Conservation (phyloP, 2,113 vertebrate species). For the Chloropsis cyanopogon region DNA sequence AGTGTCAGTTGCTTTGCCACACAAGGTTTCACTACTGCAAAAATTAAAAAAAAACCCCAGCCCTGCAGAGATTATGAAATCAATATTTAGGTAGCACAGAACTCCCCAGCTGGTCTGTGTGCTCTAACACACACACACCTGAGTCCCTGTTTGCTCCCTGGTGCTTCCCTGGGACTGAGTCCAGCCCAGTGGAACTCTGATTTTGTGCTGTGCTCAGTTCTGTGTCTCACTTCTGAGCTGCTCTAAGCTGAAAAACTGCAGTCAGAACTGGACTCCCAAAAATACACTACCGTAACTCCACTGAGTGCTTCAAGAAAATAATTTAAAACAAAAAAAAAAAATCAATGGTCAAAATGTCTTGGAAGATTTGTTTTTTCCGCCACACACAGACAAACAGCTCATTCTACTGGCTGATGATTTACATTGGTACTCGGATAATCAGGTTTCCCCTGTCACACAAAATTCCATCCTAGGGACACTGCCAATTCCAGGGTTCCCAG, state of each 20-base stretch:
- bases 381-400: background rate
- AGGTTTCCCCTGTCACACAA: background rate
- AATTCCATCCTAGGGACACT: background rate
- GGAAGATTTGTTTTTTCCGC: background rate
- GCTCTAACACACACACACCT: background rate
- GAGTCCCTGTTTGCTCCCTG: background rate
- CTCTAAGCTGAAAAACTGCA: background rate
- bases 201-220: background rate
- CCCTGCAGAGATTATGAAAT: background rate
- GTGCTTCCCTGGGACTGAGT: background rate
- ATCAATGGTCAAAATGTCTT: background rate
- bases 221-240: background rate
- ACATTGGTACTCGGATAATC: background rate
- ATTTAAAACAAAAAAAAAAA: background rate
- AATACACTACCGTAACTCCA: background rate
- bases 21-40: background rate
- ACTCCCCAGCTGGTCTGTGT: background rate
- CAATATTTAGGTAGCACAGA: background rate
- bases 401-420: background rate
- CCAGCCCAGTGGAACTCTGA: background rate
- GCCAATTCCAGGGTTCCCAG: background rate
- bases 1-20: background rate
- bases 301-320: background rate
- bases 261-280: background rate
- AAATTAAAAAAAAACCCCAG: background rate